These are phyloP conservation scores for Molossus alvarezi DNA, from an alignment of 2,797 vertebrate genomes.

Conservation along the genomic window DNA sequence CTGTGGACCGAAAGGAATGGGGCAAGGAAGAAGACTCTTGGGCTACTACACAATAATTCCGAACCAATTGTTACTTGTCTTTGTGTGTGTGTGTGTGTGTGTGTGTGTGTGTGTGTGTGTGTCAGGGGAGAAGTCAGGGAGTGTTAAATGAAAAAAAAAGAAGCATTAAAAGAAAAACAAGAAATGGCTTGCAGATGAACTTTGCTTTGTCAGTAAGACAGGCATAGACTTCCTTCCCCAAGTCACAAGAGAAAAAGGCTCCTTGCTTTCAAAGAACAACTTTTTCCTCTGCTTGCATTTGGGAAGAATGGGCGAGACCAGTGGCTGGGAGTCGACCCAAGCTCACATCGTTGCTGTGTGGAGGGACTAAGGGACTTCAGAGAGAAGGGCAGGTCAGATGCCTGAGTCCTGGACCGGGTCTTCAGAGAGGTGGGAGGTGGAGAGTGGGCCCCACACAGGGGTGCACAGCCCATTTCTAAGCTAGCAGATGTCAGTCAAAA, in stretches of 20 bases:
- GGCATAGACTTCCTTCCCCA: neutral
- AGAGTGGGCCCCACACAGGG: neutral
- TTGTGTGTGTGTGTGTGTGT: neutral
- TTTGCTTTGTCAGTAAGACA: neutral
- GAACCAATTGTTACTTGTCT: neutral
- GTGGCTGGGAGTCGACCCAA: neutral
- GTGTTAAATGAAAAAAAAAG: neutral
- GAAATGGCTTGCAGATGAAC: neutral
- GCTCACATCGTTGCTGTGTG: too few relatives aligned
- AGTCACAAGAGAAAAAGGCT: neutral
- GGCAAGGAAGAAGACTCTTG: neutral
- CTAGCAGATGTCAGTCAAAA: neutral
- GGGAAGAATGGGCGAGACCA: neutral
- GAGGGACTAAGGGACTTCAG: neutral
- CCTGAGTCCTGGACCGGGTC: too few relatives aligned
- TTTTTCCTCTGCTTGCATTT: neutral
- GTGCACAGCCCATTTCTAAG: neutral
- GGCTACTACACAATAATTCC: neutral
- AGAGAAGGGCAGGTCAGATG: neutral
- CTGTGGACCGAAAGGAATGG: neutral
- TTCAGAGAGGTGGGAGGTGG: neutral
- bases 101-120: neutral
- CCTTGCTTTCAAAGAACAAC: neutral
- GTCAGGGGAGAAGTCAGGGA: neutral
- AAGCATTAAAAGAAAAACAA: neutral